These are phyloP conservation scores for Busseola fusca DNA, from an alignment of 2,888 invertebrate species.

Conservation along the genomic window DNA sequence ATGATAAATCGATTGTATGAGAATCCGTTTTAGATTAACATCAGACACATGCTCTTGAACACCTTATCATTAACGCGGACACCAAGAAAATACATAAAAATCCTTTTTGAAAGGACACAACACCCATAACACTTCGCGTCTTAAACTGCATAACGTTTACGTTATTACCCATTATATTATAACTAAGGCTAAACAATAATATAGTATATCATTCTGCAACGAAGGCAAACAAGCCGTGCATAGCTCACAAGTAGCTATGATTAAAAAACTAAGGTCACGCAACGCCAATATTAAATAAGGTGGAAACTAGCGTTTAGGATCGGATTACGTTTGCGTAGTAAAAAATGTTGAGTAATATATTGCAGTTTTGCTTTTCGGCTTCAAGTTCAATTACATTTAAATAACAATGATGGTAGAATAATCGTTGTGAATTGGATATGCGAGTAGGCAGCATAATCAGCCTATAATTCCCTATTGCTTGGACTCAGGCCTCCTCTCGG, in stretches of 20 bases:
- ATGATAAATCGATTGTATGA: neutral
- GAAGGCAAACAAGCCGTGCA: conserved; percentile 42
- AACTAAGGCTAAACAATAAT: conserved; percentile 30
- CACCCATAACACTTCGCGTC: conserved; percentile 12
- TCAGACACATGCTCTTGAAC: neutral
- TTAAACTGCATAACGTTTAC: conserved; percentile 10
- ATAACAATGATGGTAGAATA: neutral
- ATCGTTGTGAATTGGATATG: neutral
- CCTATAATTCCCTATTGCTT: neutral
- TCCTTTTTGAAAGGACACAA: conserved; percentile 14
- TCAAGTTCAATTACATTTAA: conserved; percentile 36
- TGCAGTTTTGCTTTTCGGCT: conserved; percentile 13
- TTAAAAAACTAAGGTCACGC: conserved; percentile 57
- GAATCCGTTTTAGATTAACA: neutral
- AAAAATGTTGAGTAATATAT: conserved; percentile 40
- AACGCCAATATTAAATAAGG: conserved; percentile 43
- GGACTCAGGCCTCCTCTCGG: neutral
- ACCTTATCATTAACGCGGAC: neutral
- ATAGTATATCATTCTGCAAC: conserved; percentile 11
- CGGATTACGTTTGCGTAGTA: conserved; percentile 34
- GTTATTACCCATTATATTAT: conserved; percentile 23
- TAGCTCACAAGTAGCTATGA: conserved; percentile 30
- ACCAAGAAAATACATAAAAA: conserved; percentile 2
- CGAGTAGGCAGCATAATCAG: neutral
- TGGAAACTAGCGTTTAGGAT: conserved; percentile 30